phyloP scores from a whole-genome alignment of 2,113 vertebrate species.

The Scytalopus superciliaris region DNA sequence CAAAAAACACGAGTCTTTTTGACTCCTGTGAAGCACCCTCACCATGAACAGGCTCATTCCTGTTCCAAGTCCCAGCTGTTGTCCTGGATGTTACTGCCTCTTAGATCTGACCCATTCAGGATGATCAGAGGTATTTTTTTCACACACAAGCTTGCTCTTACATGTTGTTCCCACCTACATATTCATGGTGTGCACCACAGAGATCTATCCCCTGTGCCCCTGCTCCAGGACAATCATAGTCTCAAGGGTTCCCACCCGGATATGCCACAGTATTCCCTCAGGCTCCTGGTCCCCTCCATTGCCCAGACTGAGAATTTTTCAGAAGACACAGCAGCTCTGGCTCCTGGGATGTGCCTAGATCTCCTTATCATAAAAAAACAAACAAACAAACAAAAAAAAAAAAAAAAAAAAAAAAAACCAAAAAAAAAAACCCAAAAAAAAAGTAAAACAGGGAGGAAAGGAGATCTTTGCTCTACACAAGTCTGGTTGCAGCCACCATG shows the following conservation, averaged over 20 bases:
- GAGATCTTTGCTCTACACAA: not conserved
- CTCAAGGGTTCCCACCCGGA: not conserved
- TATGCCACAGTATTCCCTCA: not conserved
- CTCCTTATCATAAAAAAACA: not conserved
- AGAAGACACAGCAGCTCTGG: not conserved
- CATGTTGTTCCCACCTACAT: not conserved
- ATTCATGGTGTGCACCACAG: not conserved
- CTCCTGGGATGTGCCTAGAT: not conserved
- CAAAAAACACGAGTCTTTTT: not conserved
- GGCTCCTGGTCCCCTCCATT: not conserved
- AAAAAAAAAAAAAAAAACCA: too few species aligned
- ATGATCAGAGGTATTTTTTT: not conserved
- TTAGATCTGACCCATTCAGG: not conserved
- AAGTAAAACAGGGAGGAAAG: not conserved
- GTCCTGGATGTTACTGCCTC: not conserved
- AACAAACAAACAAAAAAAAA: too few species aligned
- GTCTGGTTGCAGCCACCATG: not conserved
- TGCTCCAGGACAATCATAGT: not conserved
- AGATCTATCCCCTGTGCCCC: not conserved
- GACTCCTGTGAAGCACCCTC: not conserved
- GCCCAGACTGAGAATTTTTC: not conserved
- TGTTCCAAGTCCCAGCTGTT: fast-evolving
- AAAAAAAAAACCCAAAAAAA: too few species aligned
- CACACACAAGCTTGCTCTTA: not conserved
- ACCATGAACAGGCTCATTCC: not conserved